Evolutionary conservation across 2,797 vertebrate species (phyloP).

Genomic region (Falco concolor): DNA sequence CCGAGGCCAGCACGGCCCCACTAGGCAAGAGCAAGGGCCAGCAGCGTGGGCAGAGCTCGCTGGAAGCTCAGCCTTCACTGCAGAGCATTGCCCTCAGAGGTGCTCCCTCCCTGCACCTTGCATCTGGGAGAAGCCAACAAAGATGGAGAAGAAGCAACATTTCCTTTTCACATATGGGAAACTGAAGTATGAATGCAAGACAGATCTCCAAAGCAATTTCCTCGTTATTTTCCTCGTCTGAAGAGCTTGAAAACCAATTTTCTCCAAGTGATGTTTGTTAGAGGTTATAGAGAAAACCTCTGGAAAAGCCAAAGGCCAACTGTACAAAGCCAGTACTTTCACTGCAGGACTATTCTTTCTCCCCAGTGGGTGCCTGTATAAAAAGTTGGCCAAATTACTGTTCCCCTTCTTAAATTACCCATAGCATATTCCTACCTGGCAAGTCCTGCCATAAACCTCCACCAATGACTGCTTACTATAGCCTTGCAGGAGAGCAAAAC

Average conservation of each 20-base stretch:
- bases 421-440: neutral
- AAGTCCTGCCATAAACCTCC: neutral
- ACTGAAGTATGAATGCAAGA: neutral
- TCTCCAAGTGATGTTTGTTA: neutral
- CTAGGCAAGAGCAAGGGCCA: neutral
- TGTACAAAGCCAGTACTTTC: neutral
- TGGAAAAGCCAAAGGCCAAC: conserved; percentile 32
- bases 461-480: neutral
- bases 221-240: neutral
- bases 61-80: neutral
- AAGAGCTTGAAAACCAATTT: neutral
- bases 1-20: neutral
- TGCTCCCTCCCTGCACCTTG: neutral
- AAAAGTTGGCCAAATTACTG: neutral
- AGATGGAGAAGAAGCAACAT: neutral
- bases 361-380: neutral
- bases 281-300: neutral
- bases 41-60: neutral
- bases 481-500: neutral
- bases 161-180: neutral
- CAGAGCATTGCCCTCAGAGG: neutral
- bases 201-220: neutral
- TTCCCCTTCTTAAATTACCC: neutral
- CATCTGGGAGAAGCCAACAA: neutral
- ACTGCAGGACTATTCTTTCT: neutral